A percentile compares a stretch with the other conserved stretches of the same genome.
These are phyloP conservation scores for Enhydra lutris DNA, from an alignment of 2,113 vertebrate species.

Conservation along the genomic window DNA sequence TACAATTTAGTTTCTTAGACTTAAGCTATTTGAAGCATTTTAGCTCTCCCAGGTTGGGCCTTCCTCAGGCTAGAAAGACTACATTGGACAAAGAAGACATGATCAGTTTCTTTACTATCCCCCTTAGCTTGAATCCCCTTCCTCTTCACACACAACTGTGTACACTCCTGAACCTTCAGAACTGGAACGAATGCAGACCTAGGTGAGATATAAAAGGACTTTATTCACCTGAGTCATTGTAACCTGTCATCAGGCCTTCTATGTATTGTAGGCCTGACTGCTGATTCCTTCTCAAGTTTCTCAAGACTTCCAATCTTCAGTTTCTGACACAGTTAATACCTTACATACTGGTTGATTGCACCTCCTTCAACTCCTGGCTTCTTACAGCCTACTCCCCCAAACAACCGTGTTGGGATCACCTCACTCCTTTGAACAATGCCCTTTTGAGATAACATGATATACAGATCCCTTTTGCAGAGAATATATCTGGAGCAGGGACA, in stretches of 20 bases:
- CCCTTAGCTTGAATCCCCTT: background rate
- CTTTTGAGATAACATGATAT: background rate
- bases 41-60: background rate
- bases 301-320: background rate
- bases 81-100: background rate
- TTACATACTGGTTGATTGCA: background rate
- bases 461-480: background rate
- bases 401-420: background rate
- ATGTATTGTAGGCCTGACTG: background rate
- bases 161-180: background rate
- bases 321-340: background rate
- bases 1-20: background rate
- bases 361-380: background rate
- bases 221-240: background rate
- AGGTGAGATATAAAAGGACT: background rate
- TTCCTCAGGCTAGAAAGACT: background rate
- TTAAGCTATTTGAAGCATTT: background rate
- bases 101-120: background rate
- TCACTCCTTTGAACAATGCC: background rate
- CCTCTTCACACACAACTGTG: rapidly evolving
- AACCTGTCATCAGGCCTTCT: background rate
- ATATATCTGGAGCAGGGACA: background rate
- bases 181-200: background rate
- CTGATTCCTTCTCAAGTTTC: background rate
- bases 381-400: background rate